Evolutionary conservation across 1,140 invertebrate genomes (phyloP), one percentile per base, ranked within the genome.

Genomic region (Zaprionus taronus): DNA sequence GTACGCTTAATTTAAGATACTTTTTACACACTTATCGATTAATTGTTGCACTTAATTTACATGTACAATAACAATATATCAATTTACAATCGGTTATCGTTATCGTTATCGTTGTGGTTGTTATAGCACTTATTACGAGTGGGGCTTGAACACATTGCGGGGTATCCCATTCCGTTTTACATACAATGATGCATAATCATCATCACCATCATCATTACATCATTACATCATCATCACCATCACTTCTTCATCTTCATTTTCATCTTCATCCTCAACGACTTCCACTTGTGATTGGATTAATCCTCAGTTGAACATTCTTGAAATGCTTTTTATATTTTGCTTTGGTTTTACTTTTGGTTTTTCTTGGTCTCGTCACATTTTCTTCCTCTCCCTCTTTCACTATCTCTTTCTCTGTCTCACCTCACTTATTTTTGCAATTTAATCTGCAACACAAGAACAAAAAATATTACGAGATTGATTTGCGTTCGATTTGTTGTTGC

Each of bases 371-470:
- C 73, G 22, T 55, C 38, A 56, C 62, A 60, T 68, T 68, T 34
- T 63, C 26, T 58, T 24, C n/a, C 26, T 28, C 44, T 41, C 24
- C 26, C 53, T 62, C 24, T 56, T 28, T 20, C 24, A 9, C 7
- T 31, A 31, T 24, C 53, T 53, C 20, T 38, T 24, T 31, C 1
- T 49, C 5, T 47, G n/a, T 64, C 9, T 67, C 20, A 56, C 15
- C 53, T 47, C n/a, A 17, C 68, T 62, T 34, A 34, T 3, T 60
- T 70, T 70, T 62, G 58, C 68, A 68, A 65, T 47, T 38, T 36
- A 28, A 72, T 72, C 69, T 77, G 74, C 62, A 77, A 73, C 69
- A 67, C 67, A 60, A 66, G 34, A 77, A 72, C 62, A 72, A 77
- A 72, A 72, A 72, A 47, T 31, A 66, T 61, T 34, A 71, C 58